Percentiles rank a stretch among this genome's conserved stretches.
Evolutionary conservation across 2,888 invertebrate genomes (phyloP).

Genomic region (Scelioninae gen. 2): DNA sequence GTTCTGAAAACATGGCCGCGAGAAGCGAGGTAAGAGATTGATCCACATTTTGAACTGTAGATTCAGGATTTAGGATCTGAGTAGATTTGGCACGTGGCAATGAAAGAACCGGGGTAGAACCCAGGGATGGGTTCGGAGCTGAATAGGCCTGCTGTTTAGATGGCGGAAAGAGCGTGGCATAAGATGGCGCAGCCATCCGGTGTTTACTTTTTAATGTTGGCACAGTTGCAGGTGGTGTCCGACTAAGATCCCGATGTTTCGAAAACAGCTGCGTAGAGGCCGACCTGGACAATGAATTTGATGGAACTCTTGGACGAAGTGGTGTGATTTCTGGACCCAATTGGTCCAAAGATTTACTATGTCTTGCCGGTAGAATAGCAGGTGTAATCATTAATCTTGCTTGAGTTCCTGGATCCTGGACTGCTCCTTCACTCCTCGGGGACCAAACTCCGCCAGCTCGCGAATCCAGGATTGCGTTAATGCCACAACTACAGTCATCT

Average conservation of each 20-base stretch:
- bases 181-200: slow-evolving; percentile 68
- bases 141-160: slow-evolving; percentile 72
- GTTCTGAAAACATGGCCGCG: slow-evolving; percentile 73
- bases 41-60: slow-evolving; percentile 57
- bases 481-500: slow-evolving; percentile 83
- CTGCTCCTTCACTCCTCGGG: slow-evolving; percentile 73
- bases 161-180: slow-evolving; percentile 68
- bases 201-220: slow-evolving; percentile 67
- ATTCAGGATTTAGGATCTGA: slow-evolving; percentile 71
- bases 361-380: slow-evolving; percentile 81
- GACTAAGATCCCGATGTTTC: slow-evolving; percentile 58
- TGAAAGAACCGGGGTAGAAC: slow-evolving; percentile 70
- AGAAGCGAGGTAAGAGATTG: slow-evolving; percentile 71
- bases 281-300: slow-evolving; percentile 72
- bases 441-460: slow-evolving; percentile 80
- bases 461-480: slow-evolving; percentile 80
- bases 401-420: slow-evolving; percentile 76
- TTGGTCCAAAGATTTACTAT: slow-evolving; percentile 90
- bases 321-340: slow-evolving; percentile 77
- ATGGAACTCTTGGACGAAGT: slow-evolving; percentile 69
- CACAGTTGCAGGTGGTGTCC: slow-evolving; percentile 70
- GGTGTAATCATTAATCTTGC: slow-evolving; percentile 82
- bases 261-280: slow-evolving; percentile 76
- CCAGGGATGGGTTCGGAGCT: slow-evolving; percentile 74
- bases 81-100: slow-evolving; percentile 74